Conservation (phyloP, 1,140 invertebrate genomes). For the Trypoxylus dichotomus region DNA sequence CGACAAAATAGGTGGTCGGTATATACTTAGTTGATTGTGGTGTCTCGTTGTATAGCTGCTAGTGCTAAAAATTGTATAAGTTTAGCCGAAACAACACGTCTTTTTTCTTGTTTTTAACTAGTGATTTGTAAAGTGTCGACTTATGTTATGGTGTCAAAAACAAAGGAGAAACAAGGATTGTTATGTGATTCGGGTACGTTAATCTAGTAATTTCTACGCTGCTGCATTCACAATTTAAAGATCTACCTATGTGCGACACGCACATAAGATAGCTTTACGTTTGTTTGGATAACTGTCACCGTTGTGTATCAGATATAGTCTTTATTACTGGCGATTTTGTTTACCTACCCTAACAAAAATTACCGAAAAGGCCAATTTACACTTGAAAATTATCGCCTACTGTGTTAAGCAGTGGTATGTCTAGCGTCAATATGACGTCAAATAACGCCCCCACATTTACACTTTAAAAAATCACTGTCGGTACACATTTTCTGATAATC, state of each 20-base stretch:
- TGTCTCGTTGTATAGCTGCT: slow-evolving; percentile 6
- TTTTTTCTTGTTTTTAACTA: slow-evolving; percentile 15
- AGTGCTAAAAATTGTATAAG: slow-evolving; percentile 19
- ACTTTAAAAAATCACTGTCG: slow-evolving; percentile 15
- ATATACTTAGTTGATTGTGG: not conserved
- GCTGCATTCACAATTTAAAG: not conserved
- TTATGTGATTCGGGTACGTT: slow-evolving; percentile 29
- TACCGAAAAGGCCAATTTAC: slow-evolving; percentile 19
- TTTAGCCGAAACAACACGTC: not conserved
- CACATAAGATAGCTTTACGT: not conserved
- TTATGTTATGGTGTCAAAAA: slow-evolving; percentile 29
- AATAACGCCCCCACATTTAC: slow-evolving; percentile 23
- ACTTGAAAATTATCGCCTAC: slow-evolving; percentile 25
- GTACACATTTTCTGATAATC: not conserved
- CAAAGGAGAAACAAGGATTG: slow-evolving; percentile 19
- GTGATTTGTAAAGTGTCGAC: slow-evolving; percentile 25
- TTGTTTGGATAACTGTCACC: not conserved
- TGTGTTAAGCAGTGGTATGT: slow-evolving; percentile 22
- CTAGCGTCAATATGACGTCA: slow-evolving; percentile 30
- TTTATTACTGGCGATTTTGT: slow-evolving; percentile 6
- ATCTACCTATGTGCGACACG: not conserved
- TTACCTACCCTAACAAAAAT: slow-evolving; percentile 4
- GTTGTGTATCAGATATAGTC: not conserved
- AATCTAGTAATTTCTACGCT: slow-evolving; percentile 1
- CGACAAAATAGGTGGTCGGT: slow-evolving; percentile 17